Conservation (phyloP, 2,797 vertebrate species). For the Merluccius polli region DNA sequence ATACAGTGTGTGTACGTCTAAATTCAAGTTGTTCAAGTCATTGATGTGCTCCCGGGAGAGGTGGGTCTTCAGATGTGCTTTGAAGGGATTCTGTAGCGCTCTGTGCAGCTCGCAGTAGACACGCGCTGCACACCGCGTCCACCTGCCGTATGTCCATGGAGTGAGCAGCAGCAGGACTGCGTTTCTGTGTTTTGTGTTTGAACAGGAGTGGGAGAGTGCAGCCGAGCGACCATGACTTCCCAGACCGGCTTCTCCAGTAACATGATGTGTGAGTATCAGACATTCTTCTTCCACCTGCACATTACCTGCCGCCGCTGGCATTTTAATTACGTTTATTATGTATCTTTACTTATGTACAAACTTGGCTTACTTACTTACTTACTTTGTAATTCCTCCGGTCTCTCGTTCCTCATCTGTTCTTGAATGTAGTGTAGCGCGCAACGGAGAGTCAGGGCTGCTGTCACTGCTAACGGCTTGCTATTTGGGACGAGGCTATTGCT, state of each 20-base stretch:
- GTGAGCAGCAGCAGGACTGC: not conserved
- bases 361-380: too few species aligned
- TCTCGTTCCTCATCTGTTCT: too few species aligned
- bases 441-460: too few species aligned
- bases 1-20: too few species aligned
- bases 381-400: too few species aligned
- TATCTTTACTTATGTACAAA: too few species aligned
- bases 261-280: conserved; percentile 68
- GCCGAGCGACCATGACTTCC: conserved; percentile 62
- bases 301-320: too few species aligned
- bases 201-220: conserved; percentile 35
- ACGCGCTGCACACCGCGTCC: not conserved
- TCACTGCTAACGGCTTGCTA: too few species aligned
- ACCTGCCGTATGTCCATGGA: not conserved
- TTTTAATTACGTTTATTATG: too few species aligned
- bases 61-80: not conserved
- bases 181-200: conserved; percentile 10
- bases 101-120: not conserved
- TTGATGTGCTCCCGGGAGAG: not conserved
- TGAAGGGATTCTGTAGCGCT: not conserved
- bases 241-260: conserved; percentile 50
- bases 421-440: too few species aligned
- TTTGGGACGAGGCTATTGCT: too few species aligned
- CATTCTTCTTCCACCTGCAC: not conserved
- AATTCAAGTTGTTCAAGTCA: not conserved